phyloP scores from a whole-genome alignment of 2,797 vertebrate genomes.

The Phataginus tricuspis region DNA sequence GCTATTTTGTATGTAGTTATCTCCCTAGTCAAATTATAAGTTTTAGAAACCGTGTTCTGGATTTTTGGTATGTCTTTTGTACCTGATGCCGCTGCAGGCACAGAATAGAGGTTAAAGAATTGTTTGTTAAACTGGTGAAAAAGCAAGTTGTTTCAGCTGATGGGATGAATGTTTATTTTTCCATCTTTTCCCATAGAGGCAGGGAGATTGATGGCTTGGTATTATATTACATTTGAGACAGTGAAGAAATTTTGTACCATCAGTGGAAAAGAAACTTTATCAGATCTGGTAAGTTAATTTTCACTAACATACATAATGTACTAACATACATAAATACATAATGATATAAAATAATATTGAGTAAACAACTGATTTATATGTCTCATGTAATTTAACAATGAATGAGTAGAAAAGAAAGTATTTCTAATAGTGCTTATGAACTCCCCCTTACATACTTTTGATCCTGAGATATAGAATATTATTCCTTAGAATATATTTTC shows the following conservation, averaged over 20 bases:
- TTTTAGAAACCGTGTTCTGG: background rate
- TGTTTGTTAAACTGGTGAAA: conserved; percentile 57
- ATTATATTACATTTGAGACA: conserved; percentile 97
- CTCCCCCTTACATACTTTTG: background rate
- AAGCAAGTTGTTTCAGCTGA: conserved; percentile 39
- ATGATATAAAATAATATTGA: conserved; percentile 52
- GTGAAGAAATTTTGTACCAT: conserved; percentile 94
- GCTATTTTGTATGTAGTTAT: background rate
- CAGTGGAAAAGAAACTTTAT: conserved; percentile 91
- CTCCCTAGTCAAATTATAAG: background rate
- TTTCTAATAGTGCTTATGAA: conserved; percentile 41
- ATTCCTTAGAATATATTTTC: conserved; percentile 46
- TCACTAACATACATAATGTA: no score
- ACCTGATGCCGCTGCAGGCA: background rate
- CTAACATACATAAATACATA: conserved; percentile 28
- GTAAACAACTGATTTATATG: conserved; percentile 40
- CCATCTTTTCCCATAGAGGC: conserved; percentile 88
- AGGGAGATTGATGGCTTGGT: conserved; percentile 96
- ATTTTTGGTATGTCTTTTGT: background rate
- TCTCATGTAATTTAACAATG: conserved; percentile 46
- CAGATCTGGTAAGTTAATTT: conserved; percentile 92
- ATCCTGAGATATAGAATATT: conserved; percentile 40
- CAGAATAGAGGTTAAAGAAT: conserved; percentile 32
- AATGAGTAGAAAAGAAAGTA: conserved; percentile 50
- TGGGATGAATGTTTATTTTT: conserved; percentile 66